These are phyloP conservation scores for Brachyhypopomus occidentalis DNA, from an alignment of 2,113 vertebrate genomes.

Conservation along the genomic window DNA sequence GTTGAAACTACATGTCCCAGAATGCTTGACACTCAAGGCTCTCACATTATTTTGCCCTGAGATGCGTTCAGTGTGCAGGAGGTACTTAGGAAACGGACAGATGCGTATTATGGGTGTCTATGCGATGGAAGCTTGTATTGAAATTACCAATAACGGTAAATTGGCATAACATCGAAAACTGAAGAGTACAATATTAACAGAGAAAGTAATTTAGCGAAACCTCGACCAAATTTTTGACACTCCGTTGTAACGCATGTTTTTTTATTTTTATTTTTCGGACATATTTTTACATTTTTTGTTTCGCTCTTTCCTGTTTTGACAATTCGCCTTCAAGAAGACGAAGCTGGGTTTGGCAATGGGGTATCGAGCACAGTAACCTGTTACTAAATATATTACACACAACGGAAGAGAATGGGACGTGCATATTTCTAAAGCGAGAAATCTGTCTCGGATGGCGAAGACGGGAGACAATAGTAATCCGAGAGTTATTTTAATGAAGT, in stretches of 20 bases:
- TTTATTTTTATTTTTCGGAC: neutral
- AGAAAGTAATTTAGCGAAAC: neutral
- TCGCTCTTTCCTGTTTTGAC: neutral
- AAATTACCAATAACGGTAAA: neutral
- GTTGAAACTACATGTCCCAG: constrained; percentile 53
- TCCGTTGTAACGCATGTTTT: neutral
- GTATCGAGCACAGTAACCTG: constrained; percentile 12
- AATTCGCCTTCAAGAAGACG: constrained; percentile 6
- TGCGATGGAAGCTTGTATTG: neutral
- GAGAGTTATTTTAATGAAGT: too few species aligned
- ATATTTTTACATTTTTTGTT: neutral
- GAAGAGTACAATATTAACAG: too few species aligned
- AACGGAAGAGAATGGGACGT: too few species aligned
- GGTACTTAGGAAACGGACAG: constrained; percentile 55
- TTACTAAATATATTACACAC: constrained; percentile 19
- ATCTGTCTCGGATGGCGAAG: too few species aligned
- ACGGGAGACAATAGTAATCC: too few species aligned
- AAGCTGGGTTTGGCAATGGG: neutral
- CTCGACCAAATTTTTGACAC: neutral
- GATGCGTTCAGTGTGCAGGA: constrained; percentile 53
- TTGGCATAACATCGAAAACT: neutral
- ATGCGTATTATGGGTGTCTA: constrained; percentile 67
- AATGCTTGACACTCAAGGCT: constrained; percentile 34
- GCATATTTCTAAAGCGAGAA: too few species aligned
- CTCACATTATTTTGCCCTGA: constrained; percentile 29